Percentiles rank a stretch among this genome's conserved stretches.
Conservation (phyloP, 2,113 vertebrate species). For the Ciconia boyciana region DNA sequence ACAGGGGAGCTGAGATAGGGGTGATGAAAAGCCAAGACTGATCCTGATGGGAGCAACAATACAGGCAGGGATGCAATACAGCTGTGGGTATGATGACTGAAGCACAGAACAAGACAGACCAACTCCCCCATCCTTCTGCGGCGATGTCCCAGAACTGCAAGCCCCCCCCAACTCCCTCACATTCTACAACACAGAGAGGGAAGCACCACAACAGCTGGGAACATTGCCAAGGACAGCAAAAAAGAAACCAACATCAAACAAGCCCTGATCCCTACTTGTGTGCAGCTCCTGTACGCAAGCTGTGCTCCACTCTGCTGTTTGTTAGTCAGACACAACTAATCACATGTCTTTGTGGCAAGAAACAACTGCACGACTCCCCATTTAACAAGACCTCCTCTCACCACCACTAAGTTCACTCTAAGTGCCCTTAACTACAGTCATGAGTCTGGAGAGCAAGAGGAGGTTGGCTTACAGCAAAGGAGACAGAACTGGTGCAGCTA, state of each 20-base stretch:
- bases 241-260: background rate
- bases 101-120: background rate
- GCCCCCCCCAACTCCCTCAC: background rate
- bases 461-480: background rate
- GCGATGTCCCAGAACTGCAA: background rate
- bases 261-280: background rate
- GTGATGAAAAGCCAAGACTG: background rate
- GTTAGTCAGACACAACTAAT: background rate
- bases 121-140: background rate
- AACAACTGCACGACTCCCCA: background rate
- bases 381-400: background rate
- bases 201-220: background rate
- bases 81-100: background rate
- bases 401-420: background rate
- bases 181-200: background rate
- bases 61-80: background rate
- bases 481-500: background rate
- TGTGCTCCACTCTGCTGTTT: background rate
- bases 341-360: background rate
- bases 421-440: background rate
- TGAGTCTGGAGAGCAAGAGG: background rate
- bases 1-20: background rate
- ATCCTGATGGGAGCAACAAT: background rate
- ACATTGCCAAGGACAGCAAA: background rate
- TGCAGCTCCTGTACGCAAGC: background rate